A percentile compares a stretch with the other conserved stretches of the same genome.
Conservation (phyloP, 2,888 invertebrate species). For the Drosophila incognita region DNA sequence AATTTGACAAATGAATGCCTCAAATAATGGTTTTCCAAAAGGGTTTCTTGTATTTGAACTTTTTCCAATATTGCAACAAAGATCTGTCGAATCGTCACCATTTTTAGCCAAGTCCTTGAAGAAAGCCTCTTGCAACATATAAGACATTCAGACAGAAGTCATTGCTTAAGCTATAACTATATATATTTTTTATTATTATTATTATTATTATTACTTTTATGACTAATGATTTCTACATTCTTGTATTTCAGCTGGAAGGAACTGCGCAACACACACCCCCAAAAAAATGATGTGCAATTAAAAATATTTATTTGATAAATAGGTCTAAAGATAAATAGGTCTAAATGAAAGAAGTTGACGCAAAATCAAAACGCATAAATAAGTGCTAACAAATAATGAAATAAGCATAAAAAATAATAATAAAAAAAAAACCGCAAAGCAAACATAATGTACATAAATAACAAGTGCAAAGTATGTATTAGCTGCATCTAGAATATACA, state of each 20-base stretch:
- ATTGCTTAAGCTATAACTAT: neutral
- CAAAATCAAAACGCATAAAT: constrained; percentile 26
- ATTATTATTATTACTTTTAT: neutral
- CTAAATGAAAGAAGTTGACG: constrained; percentile 2
- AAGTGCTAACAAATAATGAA: constrained; percentile 28
- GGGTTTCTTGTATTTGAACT: neutral
- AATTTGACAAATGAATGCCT: neutral
- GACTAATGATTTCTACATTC: constrained; percentile 4
- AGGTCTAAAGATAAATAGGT: neutral
- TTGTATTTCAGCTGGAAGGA: constrained; percentile 33
- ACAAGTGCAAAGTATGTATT: constrained; percentile 41
- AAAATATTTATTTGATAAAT: constrained; percentile 6
- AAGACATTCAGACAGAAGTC: neutral
- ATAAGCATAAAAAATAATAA: constrained; percentile 6
- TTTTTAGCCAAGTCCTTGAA: neutral
- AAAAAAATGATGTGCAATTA: constrained; percentile 27
- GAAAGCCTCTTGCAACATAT: neutral
- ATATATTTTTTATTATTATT: neutral
- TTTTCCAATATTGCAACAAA: neutral
- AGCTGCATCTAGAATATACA: constrained; percentile 7
- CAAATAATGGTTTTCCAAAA: neutral
- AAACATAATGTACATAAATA: constrained; percentile 23
- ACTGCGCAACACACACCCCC: constrained; percentile 8
- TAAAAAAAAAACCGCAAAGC: constrained; percentile 11
- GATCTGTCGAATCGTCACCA: neutral